These are phyloP conservation scores for Caenorhabditis uteleia DNA, from an alignment of 2,888 invertebrate genomes.

Conservation along the genomic window DNA sequence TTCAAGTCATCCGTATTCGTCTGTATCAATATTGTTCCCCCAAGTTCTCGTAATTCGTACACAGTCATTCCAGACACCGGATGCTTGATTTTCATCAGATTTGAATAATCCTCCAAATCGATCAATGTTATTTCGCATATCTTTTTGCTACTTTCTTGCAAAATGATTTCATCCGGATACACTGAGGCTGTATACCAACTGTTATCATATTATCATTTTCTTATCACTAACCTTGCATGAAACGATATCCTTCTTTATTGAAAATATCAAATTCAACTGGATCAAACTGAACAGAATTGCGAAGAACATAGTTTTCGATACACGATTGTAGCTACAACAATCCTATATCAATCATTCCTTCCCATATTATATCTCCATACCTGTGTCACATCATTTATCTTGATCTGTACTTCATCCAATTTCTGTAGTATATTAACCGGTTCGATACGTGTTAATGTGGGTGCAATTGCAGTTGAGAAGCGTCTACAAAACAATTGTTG, in stretches of 20 bases:
- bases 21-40: constrained; percentile 40
- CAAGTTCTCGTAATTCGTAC: constrained; percentile 40
- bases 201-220: neutral
- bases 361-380: no score
- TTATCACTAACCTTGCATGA: constrained; percentile 39
- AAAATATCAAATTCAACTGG: constrained; percentile 64
- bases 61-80: constrained; percentile 56
- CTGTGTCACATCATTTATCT: constrained; percentile 54
- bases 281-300: constrained; percentile 60
- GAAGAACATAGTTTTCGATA: constrained; percentile 62
- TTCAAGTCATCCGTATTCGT: constrained; percentile 42
- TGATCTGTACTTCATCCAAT: constrained; percentile 47
- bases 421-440: constrained; percentile 57
- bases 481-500: constrained; percentile 39
- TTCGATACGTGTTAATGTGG: constrained; percentile 65
- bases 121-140: constrained; percentile 42
- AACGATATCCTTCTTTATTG: constrained; percentile 39
- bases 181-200: constrained; percentile 43
- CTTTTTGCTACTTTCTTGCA: constrained; percentile 57
- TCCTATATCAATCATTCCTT: neutral
- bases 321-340: constrained; percentile 56
- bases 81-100: constrained; percentile 62
- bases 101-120: constrained; percentile 44
- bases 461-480: constrained; percentile 66
- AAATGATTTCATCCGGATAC: constrained; percentile 60